Conservation (phyloP, 2,888 invertebrate species). For the Caenorhabditis sinica region DNA sequence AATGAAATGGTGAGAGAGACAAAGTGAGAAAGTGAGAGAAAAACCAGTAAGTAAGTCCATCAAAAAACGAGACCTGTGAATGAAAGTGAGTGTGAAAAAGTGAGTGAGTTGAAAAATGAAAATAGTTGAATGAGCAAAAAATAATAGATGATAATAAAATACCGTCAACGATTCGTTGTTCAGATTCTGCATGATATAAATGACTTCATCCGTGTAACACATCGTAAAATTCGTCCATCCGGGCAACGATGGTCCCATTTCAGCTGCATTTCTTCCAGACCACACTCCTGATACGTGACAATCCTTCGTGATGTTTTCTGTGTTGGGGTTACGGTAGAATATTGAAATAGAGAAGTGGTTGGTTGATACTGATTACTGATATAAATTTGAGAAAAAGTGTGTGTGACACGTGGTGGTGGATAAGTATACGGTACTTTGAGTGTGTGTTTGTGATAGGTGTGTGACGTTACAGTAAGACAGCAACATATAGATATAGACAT, state of each 20-base stretch:
- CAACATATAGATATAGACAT: constrained; percentile 37
- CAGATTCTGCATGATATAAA: constrained; percentile 81
- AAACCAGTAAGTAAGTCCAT: background rate
- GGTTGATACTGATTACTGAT: constrained; percentile 4
- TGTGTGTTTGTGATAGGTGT: constrained; percentile 11
- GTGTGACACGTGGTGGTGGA: constrained; percentile 21
- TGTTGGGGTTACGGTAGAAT: constrained; percentile 25
- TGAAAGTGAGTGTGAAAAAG: constrained; percentile 24
- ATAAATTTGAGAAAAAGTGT: constrained; percentile 15
- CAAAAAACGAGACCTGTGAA: constrained; percentile 16
- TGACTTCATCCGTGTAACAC: constrained; percentile 82
- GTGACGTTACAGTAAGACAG: constrained; percentile 36
- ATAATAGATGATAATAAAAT: constrained; percentile 1
- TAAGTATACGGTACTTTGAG: constrained; percentile 32
- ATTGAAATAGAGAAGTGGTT: constrained; percentile 1
- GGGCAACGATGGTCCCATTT: constrained; percentile 69
- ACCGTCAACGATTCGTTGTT: constrained; percentile 82
- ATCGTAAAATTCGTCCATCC: constrained; percentile 84
- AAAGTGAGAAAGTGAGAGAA: constrained; percentile 16
- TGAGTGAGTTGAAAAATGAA: constrained; percentile 34
- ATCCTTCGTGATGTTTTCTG: constrained; percentile 80
- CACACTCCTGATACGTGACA: constrained; percentile 82
- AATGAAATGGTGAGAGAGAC: constrained; percentile 16
- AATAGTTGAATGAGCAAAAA: constrained; percentile 8
- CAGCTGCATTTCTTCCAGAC: constrained; percentile 76